These are phyloP conservation scores for Anguilla anguilla DNA, from an alignment of 2,797 vertebrate genomes.

Conservation along the genomic window DNA sequence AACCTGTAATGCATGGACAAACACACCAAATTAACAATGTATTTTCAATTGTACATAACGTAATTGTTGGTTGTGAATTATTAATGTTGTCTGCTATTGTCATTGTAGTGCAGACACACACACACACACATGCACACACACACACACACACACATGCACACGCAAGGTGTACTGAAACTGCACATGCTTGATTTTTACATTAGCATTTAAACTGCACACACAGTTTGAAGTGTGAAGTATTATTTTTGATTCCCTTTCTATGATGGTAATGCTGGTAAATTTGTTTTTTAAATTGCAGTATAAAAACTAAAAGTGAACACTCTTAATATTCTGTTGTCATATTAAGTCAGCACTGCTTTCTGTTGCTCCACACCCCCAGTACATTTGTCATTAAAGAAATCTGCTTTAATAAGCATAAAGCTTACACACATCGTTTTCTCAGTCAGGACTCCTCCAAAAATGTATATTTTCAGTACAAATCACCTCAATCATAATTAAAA, in stretches of 20 bases:
- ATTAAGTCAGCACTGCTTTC: not conserved
- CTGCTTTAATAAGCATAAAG: not conserved
- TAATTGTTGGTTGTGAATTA: not conserved
- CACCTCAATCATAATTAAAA: not conserved
- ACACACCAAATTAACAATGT: not conserved
- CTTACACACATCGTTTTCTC: not conserved
- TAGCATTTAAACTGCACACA: not conserved
- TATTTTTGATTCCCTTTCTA: not conserved
- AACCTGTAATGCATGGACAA: not conserved
- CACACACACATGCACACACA: constrained; percentile 37
- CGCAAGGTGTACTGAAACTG: not conserved
- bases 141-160: constrained; percentile 36
- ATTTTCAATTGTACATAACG: not conserved
- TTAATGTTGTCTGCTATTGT: not conserved
- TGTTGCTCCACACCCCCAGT: not conserved
- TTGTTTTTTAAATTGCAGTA: not conserved
- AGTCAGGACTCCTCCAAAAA: not conserved
- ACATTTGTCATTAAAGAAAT: not conserved
- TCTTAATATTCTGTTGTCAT: not conserved
- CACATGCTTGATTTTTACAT: not conserved
- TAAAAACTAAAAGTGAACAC: not conserved
- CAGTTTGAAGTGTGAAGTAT: not conserved
- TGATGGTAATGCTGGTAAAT: not conserved
- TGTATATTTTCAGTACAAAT: not conserved
- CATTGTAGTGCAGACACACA: constrained; percentile 12